These are phyloP conservation scores for Hybognathus amarus DNA, from an alignment of 2,797 vertebrate species.

Conservation along the genomic window DNA sequence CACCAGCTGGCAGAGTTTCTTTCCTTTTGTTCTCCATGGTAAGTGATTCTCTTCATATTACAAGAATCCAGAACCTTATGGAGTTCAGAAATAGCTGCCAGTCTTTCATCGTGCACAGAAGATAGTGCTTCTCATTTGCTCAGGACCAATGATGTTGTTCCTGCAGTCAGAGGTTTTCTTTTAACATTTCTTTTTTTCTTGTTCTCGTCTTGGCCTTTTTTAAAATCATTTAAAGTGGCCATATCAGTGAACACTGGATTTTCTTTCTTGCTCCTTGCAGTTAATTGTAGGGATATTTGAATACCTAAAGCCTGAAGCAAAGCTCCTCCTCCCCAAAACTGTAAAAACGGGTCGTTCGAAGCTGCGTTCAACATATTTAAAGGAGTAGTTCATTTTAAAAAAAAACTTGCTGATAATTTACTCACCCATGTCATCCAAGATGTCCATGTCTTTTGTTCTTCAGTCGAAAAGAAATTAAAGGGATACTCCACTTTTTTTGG, in stretches of 20 bases:
- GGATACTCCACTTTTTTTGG: too few species aligned
- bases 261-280: background rate
- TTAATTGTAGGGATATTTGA: background rate
- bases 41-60: slow-evolving; percentile 30
- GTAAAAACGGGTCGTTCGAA: background rate
- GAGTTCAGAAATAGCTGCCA: slow-evolving; percentile 24
- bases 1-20: background rate
- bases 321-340: background rate
- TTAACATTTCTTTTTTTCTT: background rate
- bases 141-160: slow-evolving; percentile 19
- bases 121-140: slow-evolving; percentile 1
- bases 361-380: background rate
- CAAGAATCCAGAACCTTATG: slow-evolving; percentile 14
- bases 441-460: too few species aligned
- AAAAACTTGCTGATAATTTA: too few species aligned
- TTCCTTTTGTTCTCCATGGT: slow-evolving; percentile 13
- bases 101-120: slow-evolving; percentile 13
- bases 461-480: too few species aligned
- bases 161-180: slow-evolving; percentile 10
- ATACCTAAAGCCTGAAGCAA: background rate
- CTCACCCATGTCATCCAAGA: too few species aligned
- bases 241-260: background rate
- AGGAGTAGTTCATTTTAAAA: too few species aligned
- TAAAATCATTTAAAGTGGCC: background rate
- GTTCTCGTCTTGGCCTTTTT: background rate